Evolutionary conservation across 2,797 vertebrate genomes (phyloP), one percentile per base, ranked within the genome.

Genomic region (Lophotriccus pileatus): DNA sequence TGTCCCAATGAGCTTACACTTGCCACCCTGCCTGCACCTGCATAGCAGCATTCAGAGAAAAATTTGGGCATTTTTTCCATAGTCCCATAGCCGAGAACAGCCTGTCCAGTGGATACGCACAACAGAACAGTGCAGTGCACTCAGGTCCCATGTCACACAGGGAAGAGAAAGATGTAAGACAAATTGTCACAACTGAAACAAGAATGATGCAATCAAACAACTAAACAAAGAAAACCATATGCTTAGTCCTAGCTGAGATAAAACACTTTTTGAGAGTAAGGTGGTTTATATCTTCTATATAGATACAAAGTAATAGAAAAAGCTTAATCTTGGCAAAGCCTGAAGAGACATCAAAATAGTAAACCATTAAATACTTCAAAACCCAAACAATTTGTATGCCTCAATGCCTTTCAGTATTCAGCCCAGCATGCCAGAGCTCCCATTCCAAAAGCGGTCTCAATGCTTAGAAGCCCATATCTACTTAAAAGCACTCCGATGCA

Each of bases 101-200:
- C 60, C 43, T 3, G 56, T 34, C 78, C 66, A 50, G 34, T 58
- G 50, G 44, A 59, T 39, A 16, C 0, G 0, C 13, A n/a, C 39
- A 78, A 88, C 44, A 24, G 2, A 89, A 76, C 5, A 10, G n/a
- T 4, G 2, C 58, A 36, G 47, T 50, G 36, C 9, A 15, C 25
- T 34, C 4, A 0, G 11, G n/a, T 60, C 44, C 47, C 18, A 17
- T 52, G 76, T 87, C 53, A 46, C 20, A 47, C 28, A 47, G 46
- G 28, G 27, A 64, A 89, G 69, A 47, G 52, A 91, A 47, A 64
- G 9, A 5, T 34, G n/a, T 46, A 64, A 72, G 22, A 58, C 73
- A 81, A 67, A 46, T 22, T 52, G 53, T 78, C 66, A 41, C n/a
- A 64, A 62, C 5, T 37, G 32, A 58, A 93, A 87, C 4, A 36